Evolutionary conservation across 2,888 invertebrate species (phyloP).

Genomic region (Oscheius sp.): DNA sequence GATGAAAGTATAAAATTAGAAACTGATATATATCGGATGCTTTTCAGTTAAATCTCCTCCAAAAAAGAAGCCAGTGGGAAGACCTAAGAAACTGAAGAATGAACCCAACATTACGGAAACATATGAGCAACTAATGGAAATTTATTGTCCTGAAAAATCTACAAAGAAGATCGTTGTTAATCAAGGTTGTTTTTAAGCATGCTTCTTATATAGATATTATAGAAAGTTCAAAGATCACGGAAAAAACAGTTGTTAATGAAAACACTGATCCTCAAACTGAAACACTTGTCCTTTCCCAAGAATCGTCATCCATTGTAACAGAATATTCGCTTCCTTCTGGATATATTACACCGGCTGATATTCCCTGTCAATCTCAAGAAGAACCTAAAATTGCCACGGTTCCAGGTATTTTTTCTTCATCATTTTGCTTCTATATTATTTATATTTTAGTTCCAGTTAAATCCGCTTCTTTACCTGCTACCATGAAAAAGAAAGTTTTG

Average conservation of each 20-base stretch:
- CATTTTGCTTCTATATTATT: not conserved
- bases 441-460: not conserved
- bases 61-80: not conserved
- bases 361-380: too few species aligned
- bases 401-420: not conserved
- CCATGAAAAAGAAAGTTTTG: too few species aligned
- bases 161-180: not conserved
- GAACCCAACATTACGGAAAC: not conserved
- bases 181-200: too few species aligned
- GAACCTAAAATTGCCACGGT: too few species aligned
- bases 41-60: conserved; percentile 4
- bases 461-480: not conserved
- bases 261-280: not conserved
- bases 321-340: too few species aligned
- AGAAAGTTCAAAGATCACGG: too few species aligned
- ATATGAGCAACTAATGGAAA: not conserved
- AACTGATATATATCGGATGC: not conserved
- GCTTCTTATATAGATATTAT: too few species aligned
- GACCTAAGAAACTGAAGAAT: conserved; percentile 2
- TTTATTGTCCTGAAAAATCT: conserved; percentile 7
- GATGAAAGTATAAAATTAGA: not conserved
- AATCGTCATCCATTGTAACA: too few species aligned
- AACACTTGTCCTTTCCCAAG: too few species aligned
- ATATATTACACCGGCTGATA: too few species aligned
- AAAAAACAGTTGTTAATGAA: not conserved